Conservation (phyloP, 2,113 vertebrate species). For the Leptobrachium leishanense region DNA sequence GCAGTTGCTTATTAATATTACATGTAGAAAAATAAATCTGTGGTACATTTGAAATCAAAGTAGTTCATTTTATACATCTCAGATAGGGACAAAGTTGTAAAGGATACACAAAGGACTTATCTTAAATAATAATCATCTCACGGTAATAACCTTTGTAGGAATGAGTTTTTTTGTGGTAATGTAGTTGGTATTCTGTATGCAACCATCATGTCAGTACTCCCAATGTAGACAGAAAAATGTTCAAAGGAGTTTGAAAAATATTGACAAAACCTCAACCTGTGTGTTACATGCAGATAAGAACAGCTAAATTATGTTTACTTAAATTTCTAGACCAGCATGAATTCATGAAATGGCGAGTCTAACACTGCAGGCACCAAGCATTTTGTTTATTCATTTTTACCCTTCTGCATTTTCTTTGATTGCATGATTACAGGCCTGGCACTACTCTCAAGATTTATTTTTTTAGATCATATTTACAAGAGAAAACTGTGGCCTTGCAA, state of each 20-base stretch:
- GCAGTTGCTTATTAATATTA: conserved; percentile 57
- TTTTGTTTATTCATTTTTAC: conserved; percentile 44
- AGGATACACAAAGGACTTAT: conserved; percentile 61
- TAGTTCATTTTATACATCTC: conserved; percentile 55
- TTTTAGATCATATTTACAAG: conserved; percentile 33
- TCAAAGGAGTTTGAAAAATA: conserved; percentile 67
- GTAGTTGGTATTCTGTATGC: conserved; percentile 61
- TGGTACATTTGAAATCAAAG: conserved; percentile 64
- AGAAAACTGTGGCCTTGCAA: conserved; percentile 22
- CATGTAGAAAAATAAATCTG: conserved; percentile 34
- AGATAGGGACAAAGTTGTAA: conserved; percentile 54
- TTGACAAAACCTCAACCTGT: conserved; percentile 67
- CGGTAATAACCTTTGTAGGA: conserved; percentile 70
- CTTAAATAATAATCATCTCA: conserved; percentile 65
- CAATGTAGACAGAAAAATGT: conserved; percentile 65
- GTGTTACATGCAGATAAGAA: conserved; percentile 68
- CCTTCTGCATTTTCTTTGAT: conserved; percentile 36
- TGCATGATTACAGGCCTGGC: conserved; percentile 45
- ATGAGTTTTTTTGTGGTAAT: conserved; percentile 57
- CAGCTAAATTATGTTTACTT: conserved; percentile 67
- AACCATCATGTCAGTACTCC: conserved; percentile 63
- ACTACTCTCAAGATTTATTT: conserved; percentile 25
- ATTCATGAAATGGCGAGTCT: conserved; percentile 52
- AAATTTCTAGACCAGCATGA: conserved; percentile 48
- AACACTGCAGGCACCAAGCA: conserved; percentile 43